A percentile compares a stretch with the other conserved stretches of the same genome.
phyloP scores from a whole-genome alignment of 2,113 vertebrate species.

The Elephantulus edwardii region DNA sequence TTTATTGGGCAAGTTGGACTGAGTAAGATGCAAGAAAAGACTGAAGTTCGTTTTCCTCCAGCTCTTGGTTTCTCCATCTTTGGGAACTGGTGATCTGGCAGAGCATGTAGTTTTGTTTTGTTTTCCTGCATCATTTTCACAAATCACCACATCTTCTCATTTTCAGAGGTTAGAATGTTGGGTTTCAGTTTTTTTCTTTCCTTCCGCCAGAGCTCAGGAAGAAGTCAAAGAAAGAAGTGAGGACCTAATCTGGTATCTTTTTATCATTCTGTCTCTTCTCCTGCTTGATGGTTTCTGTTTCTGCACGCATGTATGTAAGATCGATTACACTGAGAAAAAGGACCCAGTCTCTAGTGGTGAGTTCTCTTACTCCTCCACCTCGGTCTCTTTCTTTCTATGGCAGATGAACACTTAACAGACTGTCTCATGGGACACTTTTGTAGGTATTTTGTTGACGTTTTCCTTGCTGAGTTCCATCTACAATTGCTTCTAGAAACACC shows the following conservation, averaged over 20 bases:
- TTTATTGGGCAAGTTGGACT: neutral
- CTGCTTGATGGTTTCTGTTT: neutral
- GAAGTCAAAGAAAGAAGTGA: neutral
- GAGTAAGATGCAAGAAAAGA: neutral
- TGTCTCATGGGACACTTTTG: neutral
- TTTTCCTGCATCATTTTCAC: neutral
- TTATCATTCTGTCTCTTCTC: neutral
- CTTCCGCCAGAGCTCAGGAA: neutral
- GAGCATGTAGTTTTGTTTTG: neutral
- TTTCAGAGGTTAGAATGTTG: neutral
- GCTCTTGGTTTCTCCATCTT: neutral
- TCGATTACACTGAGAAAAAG: neutral
- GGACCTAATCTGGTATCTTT: neutral
- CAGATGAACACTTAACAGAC: neutral
- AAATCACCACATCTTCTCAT: neutral
- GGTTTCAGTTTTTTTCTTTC: neutral
- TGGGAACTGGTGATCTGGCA: neutral
- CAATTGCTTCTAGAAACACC: neutral
- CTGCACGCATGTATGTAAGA: neutral
- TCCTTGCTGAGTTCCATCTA: neutral
- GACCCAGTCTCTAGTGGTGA: neutral
- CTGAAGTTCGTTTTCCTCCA: conserved; percentile 1
- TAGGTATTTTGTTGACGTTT: neutral
- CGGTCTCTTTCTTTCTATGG: neutral
- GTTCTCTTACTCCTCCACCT: no score